These are phyloP conservation scores for Holacanthus passer DNA, from an alignment of 2,113 vertebrate species.

Conservation along the genomic window DNA sequence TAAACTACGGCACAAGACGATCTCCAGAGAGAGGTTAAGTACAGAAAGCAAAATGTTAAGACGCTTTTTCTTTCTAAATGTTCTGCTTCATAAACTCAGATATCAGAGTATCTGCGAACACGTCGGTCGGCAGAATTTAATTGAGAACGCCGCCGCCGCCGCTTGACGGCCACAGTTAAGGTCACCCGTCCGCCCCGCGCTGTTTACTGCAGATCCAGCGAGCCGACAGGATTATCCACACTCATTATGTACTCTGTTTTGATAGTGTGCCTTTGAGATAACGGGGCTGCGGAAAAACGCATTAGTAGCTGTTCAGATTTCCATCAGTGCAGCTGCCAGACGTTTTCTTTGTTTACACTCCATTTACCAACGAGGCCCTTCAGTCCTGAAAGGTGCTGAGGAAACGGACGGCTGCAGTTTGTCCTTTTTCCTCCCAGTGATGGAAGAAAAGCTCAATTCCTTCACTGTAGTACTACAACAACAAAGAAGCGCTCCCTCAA, in stretches of 20 bases:
- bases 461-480: not conserved
- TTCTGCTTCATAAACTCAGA: not conserved
- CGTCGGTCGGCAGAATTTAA: conserved; percentile 47
- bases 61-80: not conserved
- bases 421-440: conserved; percentile 8
- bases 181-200: conserved; percentile 13
- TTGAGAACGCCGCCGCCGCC: not conserved
- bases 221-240: conserved; percentile 59
- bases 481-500: not conserved
- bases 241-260: conserved; percentile 72
- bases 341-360: conserved; percentile 68
- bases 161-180: conserved; percentile 40
- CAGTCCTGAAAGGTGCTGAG: conserved; percentile 41
- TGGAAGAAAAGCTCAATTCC: not conserved
- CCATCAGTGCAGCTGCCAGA: conserved; percentile 68
- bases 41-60: too few species aligned
- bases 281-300: conserved; percentile 65
- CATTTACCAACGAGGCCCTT: conserved; percentile 64
- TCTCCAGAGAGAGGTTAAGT: too few species aligned
- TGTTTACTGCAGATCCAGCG: conserved; percentile 32
- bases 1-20: too few species aligned
- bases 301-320: conserved; percentile 74
- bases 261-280: conserved; percentile 70
- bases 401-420: conserved; percentile 27
- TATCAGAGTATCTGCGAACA: conserved; percentile 2